Evolutionary conservation across 2,888 invertebrate genomes (phyloP), one percentile per base, ranked within the genome.

Genomic region (Gerosis bhagava): DNA sequence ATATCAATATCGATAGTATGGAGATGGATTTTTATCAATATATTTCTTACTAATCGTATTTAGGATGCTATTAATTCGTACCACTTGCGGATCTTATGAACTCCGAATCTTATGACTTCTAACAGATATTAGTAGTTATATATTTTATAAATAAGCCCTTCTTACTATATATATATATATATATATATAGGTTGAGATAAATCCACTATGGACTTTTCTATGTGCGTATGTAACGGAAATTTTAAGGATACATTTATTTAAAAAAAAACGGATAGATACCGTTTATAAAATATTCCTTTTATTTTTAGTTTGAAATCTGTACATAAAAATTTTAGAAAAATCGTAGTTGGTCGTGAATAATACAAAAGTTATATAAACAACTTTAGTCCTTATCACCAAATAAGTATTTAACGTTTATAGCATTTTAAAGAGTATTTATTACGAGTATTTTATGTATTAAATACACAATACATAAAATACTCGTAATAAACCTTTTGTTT

Each of bases 51-150:
- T 74, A 73, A 70, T 74, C 24, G 68, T 78, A 76, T 76, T 70
- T 83, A 84, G 83, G 64, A 77, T 62, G 79, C 81, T 84, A 83
- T 74, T 65, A 64, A 77, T 71, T 78, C 69, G 80, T 77, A 86
- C 83, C 80, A 84, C 81, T 81, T 70, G 72, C 77, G 63, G 65
- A 77, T 86, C 87, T 88, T 87, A 87, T 88, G 87, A 88, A 83
- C 77, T 82, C 76, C 69, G 79, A 75, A 83, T 88, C 86, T 88
- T 88, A 88, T 86, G 88, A 88, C 84, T 84, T 79, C 70, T 70
- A 75, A 77, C 77, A 80, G 72, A 83, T 79, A 68, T 75, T 78
- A 58, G 29, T 58, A 74, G 81, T 81, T 83, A 74, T 81, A 82
- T 83, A 81, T 83, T 79, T 83, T 87, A 80, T 86, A 84, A 77